Evolutionary conservation across 2,113 vertebrate genomes (phyloP), one percentile per base, ranked within the genome.

Genomic region (Eulemur rufifrons): DNA sequence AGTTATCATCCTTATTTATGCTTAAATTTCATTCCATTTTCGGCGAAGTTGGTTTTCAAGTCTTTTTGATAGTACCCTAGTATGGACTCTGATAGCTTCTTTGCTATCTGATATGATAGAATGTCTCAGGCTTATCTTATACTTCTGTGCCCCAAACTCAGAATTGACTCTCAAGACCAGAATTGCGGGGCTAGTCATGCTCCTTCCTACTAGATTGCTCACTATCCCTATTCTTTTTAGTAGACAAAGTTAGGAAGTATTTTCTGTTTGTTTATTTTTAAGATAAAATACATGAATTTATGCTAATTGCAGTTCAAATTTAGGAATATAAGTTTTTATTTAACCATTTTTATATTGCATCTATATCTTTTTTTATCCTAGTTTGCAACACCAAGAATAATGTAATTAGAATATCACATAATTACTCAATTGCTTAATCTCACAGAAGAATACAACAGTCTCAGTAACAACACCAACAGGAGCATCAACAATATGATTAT

Each of bases 231-330:
- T 39, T 82, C 47, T 86, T 54, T 73, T 82, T 82, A 76, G 21
- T 86, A 82, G 64, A 76, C 34, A 68, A 52, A 91, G 12, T 59
- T 77, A 37, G 83, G 29, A 50, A 63, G 23, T 94, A 59, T 2
- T 15, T 92, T 91, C 83, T 69, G 4, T 42, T 6, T 74, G 42
- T 87, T 95, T 74, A 89, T 76, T 93, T 96, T 95, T 89, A 95
- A 93, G 83, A n/a, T 95, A 93, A 89, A 96, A 77, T 90, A 84
- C 7, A 29, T 77, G 74, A 52, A n/a, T 89, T 93, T 92, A 90
- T 94, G 80, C 8, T 64, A 86, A 77, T 82, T 92, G 18, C 4
- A 78, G 11, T 73, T 97, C n/a, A 95, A 32, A 81, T 89, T 78
- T 94, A 64, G 88, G 18, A 88, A 91, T 91, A 73, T 27, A 88